These are phyloP conservation scores for Salvelinus sp. DNA, from an alignment of 2,113 vertebrate genomes.

Conservation along the genomic window DNA sequence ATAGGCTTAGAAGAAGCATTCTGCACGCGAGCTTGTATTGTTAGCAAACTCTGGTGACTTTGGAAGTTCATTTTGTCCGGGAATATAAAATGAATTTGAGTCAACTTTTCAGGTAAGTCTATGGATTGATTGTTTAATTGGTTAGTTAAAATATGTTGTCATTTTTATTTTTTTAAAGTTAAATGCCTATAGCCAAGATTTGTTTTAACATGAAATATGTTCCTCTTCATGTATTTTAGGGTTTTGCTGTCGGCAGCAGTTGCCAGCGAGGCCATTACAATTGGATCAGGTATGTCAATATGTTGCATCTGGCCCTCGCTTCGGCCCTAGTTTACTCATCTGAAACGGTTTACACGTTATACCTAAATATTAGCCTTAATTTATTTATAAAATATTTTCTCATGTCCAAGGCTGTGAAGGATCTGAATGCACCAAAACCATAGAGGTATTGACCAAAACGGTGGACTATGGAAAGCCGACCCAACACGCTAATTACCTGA, in stretches of 20 bases:
- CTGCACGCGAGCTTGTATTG: neutral
- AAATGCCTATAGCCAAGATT: neutral
- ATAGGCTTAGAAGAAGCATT: neutral
- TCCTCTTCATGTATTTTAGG: constrained; percentile 22
- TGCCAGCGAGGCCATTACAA: constrained; percentile 13
- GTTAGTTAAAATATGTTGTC: neutral
- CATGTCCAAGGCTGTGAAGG: constrained; percentile 46
- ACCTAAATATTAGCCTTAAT: neutral
- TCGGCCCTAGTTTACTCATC: neutral
- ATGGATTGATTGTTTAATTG: neutral
- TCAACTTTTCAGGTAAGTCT: neutral
- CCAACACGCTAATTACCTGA: constrained; percentile 28
- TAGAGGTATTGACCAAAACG: constrained; percentile 2
- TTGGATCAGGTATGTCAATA: constrained; percentile 42
- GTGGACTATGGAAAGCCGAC: constrained; percentile 16
- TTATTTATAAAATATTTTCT: neutral
- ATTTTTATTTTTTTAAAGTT: neutral
- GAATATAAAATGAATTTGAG: neutral
- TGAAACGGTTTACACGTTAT: neutral
- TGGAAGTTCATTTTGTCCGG: neutral
- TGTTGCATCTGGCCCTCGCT: neutral
- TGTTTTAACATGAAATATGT: neutral
- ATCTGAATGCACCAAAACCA: constrained; percentile 20
- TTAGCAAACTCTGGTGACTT: too few species aligned
- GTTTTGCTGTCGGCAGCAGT: constrained; percentile 29